Evolutionary conservation across 2,888 invertebrate genomes (phyloP), one percentile per base, ranked within the genome.

Genomic region (Lithophane ornitopus): DNA sequence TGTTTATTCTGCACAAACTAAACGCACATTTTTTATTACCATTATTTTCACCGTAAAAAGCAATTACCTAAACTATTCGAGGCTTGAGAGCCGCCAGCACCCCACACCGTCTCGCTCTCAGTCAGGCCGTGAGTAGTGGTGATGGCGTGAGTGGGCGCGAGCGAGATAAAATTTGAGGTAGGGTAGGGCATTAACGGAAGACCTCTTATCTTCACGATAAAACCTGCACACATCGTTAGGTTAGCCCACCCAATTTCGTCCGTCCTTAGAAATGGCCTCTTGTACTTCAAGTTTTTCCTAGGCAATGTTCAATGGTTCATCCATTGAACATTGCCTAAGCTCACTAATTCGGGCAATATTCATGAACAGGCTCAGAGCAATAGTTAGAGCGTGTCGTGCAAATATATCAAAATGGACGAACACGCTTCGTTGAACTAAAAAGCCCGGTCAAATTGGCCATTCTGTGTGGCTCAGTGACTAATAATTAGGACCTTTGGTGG

Each of bases 321-420:
- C 49, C 74, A 70, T 75, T 78, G 72, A 62, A 58, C 75, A 75
- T 63, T 56, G 49, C 16, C 61, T 28, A 19, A 49, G 28, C 75
- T 76, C 78, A 87, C 80, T 87, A 76, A 62, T 52, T 63, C 49
- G 34, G 34, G 14, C 69, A 76, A 82, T 79, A 86, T 85, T 85
- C 82, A 85, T 85, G 85, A 78, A 62, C 80, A 76, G 71, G 26
- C 19, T 67, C 28, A 28, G 26, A 63, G 70, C 41, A 41, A 68
- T 68, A 74, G 75, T 65, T 74, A 63, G 14, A 19, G 39, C 61
- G 78, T 78, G 49, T 73, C 77, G 65, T n/a, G 66, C 66, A 80
- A 82, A 82, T 78, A 82, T 26, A 83, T 85, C 75, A 76, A 68
- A 80, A 80, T 86, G 82, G 67, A 56, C 9, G 52, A 39, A 56